These are phyloP conservation scores for Geopemphigus sp. DNA, from an alignment of 1,140 invertebrate species.

Conservation along the genomic window DNA sequence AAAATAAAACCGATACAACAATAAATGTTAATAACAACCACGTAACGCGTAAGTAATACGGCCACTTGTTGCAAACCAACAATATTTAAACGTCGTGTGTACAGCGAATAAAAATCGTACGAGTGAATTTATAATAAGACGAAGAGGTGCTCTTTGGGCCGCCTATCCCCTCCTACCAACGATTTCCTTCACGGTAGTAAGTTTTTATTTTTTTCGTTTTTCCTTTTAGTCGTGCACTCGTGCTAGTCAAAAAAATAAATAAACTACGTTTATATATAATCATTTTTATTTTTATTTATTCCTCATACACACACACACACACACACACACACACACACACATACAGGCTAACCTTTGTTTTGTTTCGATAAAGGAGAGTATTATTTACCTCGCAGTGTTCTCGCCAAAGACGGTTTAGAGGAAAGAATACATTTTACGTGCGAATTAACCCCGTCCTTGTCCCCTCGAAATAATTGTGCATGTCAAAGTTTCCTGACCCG, in stretches of 20 bases:
- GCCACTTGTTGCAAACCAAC: too few relatives aligned
- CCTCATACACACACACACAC: neutral
- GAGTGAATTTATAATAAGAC: neutral
- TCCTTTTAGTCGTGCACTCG: slow-evolving; percentile 3
- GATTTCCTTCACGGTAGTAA: neutral
- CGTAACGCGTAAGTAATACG: too few relatives aligned
- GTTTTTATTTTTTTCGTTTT: neutral
- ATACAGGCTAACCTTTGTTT: neutral
- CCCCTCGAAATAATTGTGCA: neutral
- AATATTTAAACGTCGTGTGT: neutral
- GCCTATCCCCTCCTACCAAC: neutral
- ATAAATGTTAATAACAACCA: too few relatives aligned
- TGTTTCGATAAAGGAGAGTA: neutral
- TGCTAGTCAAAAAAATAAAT: neutral
- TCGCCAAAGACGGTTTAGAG: too few relatives aligned
- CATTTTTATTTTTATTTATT: neutral
- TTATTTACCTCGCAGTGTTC: neutral
- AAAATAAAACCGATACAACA: too few relatives aligned
- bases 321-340: neutral
- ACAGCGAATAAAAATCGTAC: neutral
- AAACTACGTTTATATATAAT: too few relatives aligned
- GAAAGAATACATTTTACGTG: too few relatives aligned
- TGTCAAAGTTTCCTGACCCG: neutral
- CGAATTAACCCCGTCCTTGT: too few relatives aligned
- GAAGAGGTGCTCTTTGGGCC: neutral